Evolutionary conservation across 2,797 vertebrate genomes (phyloP), one percentile per base, ranked within the genome.

Genomic region (Enteromius mattozi): DNA sequence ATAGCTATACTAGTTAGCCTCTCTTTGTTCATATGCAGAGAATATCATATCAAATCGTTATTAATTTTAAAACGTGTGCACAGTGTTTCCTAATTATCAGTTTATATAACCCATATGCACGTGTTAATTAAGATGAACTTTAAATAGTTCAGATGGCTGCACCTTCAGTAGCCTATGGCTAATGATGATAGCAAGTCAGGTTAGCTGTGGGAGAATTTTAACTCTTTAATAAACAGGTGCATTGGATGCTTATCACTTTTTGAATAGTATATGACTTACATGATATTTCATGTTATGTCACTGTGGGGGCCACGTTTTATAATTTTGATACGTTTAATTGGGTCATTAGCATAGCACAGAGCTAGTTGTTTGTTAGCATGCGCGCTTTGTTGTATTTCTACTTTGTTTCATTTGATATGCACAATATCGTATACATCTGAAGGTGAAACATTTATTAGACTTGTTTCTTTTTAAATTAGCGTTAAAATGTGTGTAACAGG

Each of bases 1-100:
- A 68, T 56, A 24, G 86, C 87, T 40, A 61, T 71, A 80, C 56
- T 86, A 78, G 37, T 72, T 84, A 21, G 88, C 83, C 45, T 66
- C 21, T 56, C 75, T 68, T 65, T 54, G 40, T 65, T 72, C 10
- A 71, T 33, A 17, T 70, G 12, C 65, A 35, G 19, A 13, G 3
- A 7, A 8, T 70, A 6, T 12, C 0, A 5, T 24, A 12, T 30
- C 24, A 2, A 12, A 61, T 14, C 19, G 21, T 9, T 12, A 2
- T 33, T 17, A 4, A 54, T 51, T 37, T 21, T 27, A 19, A 51
- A 40, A 40, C 0, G 40, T 13, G n/a, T 21, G 9, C 10, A 40
- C 7, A 6, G n/a, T 66, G 10, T 12, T 54, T 40, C 4, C 33
- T 9, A 13, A 66, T 66, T 66, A 40, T 40, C 16, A 4, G 1